Evolutionary conservation across 2,797 vertebrate species (phyloP), one percentile per base, ranked within the genome.

Genomic region (Enteromius viviparus): DNA sequence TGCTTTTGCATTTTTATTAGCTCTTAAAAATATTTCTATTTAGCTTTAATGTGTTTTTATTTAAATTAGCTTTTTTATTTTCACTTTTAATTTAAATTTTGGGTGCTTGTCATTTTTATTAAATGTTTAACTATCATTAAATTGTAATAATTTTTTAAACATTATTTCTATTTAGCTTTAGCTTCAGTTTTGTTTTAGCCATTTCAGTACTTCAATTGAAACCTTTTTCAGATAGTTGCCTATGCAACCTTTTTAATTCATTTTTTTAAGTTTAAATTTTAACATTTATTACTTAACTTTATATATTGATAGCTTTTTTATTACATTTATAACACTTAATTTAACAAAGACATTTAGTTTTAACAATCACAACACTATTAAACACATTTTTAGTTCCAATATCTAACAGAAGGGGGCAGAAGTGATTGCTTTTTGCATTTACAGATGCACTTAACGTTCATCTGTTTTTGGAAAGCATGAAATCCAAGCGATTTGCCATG

Each of bases 401-500:
- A 69, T 34, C 45, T 23, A 77, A 76, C 87, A 86, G 53, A 4
- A 87, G 85, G 68, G 72, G 81, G 80, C 84, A 84, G 70, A 77
- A 72, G 32, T 80, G 86, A 40, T 51, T 68, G 26, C 11, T 74
- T 81, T 71, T 42, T 51, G 21, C 34, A 60, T 62, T 45, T 32
- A 70, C 75, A 62, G 29, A 66, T n/a, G 10, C 21, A 21, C 26
- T 71, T 15, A 69, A 55, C 1, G 0, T 23, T 75, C 2, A 34
- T 1, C 6, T 5, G n/a, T 15, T 14, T 55, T 15, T 55, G 2
- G 0, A 58, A 58, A 58, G 21, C 53, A 76, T 17, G 12, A 76
- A 58, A 58, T 58, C 51, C 29, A 34, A 11, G 29, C 6, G 29
- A 34, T 76, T 58, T 76, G 51, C 51, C 7, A 26, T 42, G 34